Percentiles rank a stretch among this genome's conserved stretches.
phyloP scores from a whole-genome alignment of 23 tunicate genomes.

The Ascidia mentula region DNA sequence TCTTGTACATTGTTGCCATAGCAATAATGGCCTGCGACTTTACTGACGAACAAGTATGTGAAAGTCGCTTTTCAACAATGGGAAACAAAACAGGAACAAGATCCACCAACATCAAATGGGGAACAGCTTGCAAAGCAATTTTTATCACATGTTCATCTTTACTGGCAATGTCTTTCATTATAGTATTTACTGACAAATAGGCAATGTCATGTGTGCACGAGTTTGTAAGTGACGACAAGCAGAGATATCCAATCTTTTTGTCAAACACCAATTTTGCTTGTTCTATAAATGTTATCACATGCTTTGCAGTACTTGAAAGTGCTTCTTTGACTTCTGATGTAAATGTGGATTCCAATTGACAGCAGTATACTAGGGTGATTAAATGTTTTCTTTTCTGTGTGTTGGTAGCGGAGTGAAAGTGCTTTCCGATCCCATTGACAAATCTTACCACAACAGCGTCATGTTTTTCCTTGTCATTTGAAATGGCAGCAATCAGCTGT shows the following conservation, averaged over 20 bases:
- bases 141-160: slow-evolving; percentile 24
- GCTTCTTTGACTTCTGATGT: neutral
- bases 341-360: neutral
- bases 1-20: slow-evolving; percentile 31
- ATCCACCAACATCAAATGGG: slow-evolving; percentile 37
- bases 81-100: slow-evolving; percentile 70
- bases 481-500: slow-evolving; percentile 12
- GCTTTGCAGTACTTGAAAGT: slow-evolving; percentile 10
- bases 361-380: slow-evolving; percentile 10
- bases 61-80: slow-evolving; percentile 35
- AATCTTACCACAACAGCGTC: slow-evolving; percentile 7
- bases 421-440: slow-evolving; percentile 4
- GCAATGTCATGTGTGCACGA: slow-evolving; percentile 12
- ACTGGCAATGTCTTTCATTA: slow-evolving; percentile 49
- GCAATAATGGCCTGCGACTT: slow-evolving; percentile 34
- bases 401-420: neutral
- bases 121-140: slow-evolving; percentile 38
- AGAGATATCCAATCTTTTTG: slow-evolving; percentile 63
- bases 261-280: slow-evolving; percentile 24
- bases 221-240: slow-evolving; percentile 23
- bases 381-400: slow-evolving; percentile 21
- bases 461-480: neutral
- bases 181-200: slow-evolving; percentile 68
- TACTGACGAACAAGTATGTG: slow-evolving; percentile 19
- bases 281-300: slow-evolving; percentile 54